Evolutionary conservation across 2,888 invertebrate species (phyloP), one percentile per base, ranked within the genome.

Genomic region (Petrophora chlorosata): DNA sequence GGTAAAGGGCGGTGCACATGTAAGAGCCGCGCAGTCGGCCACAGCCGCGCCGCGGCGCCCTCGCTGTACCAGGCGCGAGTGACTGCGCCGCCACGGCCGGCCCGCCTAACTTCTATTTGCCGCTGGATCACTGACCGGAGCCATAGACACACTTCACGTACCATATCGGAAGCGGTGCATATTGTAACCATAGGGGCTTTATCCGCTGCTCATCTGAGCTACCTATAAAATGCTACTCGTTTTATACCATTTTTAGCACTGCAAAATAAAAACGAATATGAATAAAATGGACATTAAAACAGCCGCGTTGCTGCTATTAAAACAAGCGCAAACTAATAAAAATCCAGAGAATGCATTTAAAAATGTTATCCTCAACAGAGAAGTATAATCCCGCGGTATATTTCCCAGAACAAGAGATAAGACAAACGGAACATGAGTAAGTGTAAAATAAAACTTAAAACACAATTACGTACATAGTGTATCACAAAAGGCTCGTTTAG

Each of bases 381-480:
- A 23, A 16, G 3, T 35, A 35, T 9, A 33, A 32, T 35, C 23
- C 12, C 5, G 22, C 38, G 17, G 14, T 23, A 45, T 42, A 33
- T 34, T 33, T 13, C 16, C 36, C 10, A 32, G 32, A 41, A 33
- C 44, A 16, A 36, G 35, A n/a, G 3, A 5, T 16, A 3, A 2
- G 3, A 3, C 10, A 9, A 5, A 16, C 19, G 15, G n/a, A 29
- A 15, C 29, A 42, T 16, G 42, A 38, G 32, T 40, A 14, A n/a
- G n/a, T 23, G n/a, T 41, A 51, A 48, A 26, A 15, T 42, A 38
- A 47, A 48, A 40, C 35, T 51, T 13, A 36, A 28, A 25, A 36
- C 25, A 59, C 34, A 47, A 60, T 60, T 58, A 61, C 49, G 46
- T 33, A 49, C 52, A 46, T 34, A 50, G 51, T 54, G 47, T 47